Evolutionary conservation across 2,113 vertebrate genomes (phyloP).

Genomic region (Caranx melampygus): DNA sequence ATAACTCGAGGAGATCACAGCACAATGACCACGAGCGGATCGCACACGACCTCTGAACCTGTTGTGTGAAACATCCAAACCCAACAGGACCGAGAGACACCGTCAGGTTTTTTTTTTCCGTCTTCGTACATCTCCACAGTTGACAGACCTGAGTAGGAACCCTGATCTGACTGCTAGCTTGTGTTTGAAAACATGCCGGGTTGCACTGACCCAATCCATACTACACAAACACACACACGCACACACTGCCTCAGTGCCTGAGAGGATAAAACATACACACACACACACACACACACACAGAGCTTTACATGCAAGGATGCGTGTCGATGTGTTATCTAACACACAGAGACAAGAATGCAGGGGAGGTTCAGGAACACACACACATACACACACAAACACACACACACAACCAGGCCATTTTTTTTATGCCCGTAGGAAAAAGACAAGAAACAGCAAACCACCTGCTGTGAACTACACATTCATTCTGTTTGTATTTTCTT

Average conservation of each 20-base stretch:
- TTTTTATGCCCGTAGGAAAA: conserved; percentile 73
- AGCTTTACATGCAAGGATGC: conserved; percentile 51
- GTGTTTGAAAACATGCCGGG: conserved; percentile 72
- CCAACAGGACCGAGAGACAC: conserved; percentile 35
- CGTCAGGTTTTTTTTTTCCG: neutral
- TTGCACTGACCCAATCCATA: conserved; percentile 80
- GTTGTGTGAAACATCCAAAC: conserved; percentile 12
- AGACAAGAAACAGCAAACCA: conserved; percentile 57
- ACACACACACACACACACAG: conserved; percentile 16
- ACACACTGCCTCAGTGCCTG: conserved; percentile 31
- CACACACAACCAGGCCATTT: conserved; percentile 40
- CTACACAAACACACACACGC: conserved; percentile 57
- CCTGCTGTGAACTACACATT: conserved; percentile 77
- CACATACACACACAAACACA: neutral
- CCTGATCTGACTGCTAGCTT: conserved; percentile 57
- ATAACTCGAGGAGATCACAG: conserved; percentile 27
- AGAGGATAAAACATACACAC: conserved; percentile 51
- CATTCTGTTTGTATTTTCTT: conserved; percentile 70
- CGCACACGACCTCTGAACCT: neutral
- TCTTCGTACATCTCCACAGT: conserved; percentile 53
- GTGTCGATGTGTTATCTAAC: conserved; percentile 29
- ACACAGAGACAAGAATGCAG: conserved; percentile 48
- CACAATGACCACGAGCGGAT: conserved; percentile 29
- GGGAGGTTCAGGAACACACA: conserved; percentile 17
- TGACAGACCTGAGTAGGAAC: conserved; percentile 67